Percentiles rank a stretch among this genome's conserved stretches.
These are phyloP conservation scores for Polia nebulosa DNA, from an alignment of 2,888 invertebrate species.

Conservation along the genomic window DNA sequence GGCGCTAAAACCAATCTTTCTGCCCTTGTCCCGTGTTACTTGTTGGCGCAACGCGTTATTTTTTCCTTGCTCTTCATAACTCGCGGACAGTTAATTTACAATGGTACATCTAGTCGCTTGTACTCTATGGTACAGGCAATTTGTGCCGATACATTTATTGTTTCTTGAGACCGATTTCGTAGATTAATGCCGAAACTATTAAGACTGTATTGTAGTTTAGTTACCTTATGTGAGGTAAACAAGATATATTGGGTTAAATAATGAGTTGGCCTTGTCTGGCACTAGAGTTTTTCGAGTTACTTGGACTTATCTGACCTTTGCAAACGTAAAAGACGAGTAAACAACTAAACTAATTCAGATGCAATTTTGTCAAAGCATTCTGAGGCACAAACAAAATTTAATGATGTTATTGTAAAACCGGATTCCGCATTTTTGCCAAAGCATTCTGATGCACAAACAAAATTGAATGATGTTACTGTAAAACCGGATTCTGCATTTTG, in stretches of 20 bases:
- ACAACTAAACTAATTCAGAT: not conserved
- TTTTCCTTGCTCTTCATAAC: too few species aligned
- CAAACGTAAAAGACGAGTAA: not conserved
- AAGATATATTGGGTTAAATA: conserved; percentile 26
- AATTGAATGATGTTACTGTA: not conserved
- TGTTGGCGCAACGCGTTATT: too few species aligned
- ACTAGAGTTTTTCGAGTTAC: not conserved
- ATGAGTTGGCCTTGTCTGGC: not conserved
- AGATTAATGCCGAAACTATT: conserved; percentile 61
- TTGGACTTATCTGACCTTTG: not conserved
- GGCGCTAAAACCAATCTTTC: too few species aligned
- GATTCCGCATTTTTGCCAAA: too few species aligned
- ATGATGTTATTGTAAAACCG: not conserved
- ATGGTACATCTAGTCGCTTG: not conserved
- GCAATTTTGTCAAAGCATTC: not conserved
- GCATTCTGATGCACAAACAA: not conserved
- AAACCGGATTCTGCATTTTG: too few species aligned
- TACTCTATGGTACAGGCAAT: conserved; percentile 46
- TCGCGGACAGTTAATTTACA: too few species aligned
- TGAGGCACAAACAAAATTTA: not conserved
- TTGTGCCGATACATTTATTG: conserved; percentile 61
- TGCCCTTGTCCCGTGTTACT: too few species aligned
- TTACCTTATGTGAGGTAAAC: conserved; percentile 30
- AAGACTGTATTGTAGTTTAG: conserved; percentile 27
- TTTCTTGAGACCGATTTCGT: conserved; percentile 51